Evolutionary conservation across 2,888 invertebrate species (phyloP).

Genomic region (Mesorhabditis spiculigera): DNA sequence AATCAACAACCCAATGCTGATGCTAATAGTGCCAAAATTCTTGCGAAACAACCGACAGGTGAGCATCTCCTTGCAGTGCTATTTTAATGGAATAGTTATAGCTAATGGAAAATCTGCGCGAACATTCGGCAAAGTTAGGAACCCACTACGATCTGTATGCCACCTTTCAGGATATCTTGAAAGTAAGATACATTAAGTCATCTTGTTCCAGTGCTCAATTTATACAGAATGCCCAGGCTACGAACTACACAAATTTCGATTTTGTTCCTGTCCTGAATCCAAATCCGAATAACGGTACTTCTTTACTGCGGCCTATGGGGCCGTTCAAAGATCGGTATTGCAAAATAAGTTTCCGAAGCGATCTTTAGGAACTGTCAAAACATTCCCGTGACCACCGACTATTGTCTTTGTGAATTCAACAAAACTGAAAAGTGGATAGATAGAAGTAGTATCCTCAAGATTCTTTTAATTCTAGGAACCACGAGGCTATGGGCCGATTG

Average conservation of each 20-base stretch:
- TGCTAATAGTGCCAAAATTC: background rate
- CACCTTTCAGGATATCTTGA: background rate
- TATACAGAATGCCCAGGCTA: background rate
- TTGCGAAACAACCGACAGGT: background rate
- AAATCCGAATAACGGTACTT: background rate
- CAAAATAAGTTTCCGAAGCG: too few species aligned
- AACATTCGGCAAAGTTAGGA: background rate
- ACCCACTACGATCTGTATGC: background rate
- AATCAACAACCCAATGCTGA: background rate
- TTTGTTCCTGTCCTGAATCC: background rate
- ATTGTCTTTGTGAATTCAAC: background rate
- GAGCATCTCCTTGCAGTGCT: background rate
- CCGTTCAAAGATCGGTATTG: too few species aligned
- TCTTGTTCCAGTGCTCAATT: too few species aligned
- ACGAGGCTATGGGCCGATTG: too few species aligned
- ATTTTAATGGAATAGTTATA: background rate
- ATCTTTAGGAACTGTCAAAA: background rate
- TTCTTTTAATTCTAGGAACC: too few species aligned
- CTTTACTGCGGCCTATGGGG: background rate
- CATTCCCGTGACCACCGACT: background rate
- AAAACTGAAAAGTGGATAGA: background rate
- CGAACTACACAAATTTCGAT: background rate
- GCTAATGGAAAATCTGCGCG: constrained; percentile 4
- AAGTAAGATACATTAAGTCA: background rate
- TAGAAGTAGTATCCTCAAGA: too few species aligned